phyloP scores from a whole-genome alignment of 2,113 vertebrate genomes.

The Gymnogyps californianus region DNA sequence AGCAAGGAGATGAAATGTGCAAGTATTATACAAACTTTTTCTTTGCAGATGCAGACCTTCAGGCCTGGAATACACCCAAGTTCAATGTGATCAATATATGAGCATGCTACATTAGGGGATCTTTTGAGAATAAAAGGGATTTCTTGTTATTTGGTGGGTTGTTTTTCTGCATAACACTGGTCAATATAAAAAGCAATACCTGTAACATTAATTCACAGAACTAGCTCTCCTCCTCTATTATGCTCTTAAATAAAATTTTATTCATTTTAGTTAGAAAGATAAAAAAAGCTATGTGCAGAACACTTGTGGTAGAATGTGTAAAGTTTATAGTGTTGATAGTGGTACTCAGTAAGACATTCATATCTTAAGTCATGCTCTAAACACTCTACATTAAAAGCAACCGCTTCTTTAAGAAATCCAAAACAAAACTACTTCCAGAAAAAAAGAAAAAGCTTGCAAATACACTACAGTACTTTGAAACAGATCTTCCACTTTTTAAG shows the following conservation, averaged over 20 bases:
- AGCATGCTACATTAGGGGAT: neutral
- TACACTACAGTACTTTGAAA: constrained; percentile 32
- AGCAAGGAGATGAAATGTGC: neutral
- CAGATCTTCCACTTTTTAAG: constrained; percentile 12
- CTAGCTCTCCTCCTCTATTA: neutral
- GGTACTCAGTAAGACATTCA: neutral
- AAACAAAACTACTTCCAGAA: neutral
- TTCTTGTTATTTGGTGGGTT: neutral
- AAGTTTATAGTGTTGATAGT: neutral
- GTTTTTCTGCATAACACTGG: neutral
- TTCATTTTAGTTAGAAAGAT: neutral
- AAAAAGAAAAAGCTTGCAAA: neutral
- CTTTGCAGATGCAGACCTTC: neutral
- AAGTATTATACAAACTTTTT: neutral
- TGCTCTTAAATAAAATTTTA: neutral
- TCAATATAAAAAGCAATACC: neutral
- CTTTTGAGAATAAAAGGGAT: neutral
- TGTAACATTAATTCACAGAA: neutral
- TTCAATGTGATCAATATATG: neutral
- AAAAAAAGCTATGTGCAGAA: neutral
- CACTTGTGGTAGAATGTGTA: neutral
- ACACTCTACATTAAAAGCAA: neutral
- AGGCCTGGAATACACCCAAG: neutral
- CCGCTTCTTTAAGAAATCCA: neutral
- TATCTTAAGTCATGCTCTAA: neutral